Conservation (phyloP, 2,113 vertebrate genomes). For the Gobius niger region DNA sequence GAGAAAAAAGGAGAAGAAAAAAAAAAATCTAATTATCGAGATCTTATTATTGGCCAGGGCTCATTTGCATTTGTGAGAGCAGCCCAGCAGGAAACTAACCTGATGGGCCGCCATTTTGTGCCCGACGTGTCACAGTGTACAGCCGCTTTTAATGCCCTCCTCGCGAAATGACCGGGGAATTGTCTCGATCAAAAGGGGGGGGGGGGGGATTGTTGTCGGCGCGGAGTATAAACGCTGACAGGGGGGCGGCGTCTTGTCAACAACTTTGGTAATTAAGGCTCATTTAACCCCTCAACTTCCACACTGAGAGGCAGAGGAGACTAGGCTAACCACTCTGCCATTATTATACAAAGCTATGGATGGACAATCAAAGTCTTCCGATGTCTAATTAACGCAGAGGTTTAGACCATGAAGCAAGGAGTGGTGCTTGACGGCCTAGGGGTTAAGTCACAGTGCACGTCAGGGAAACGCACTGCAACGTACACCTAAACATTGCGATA, state of each 20-base stretch:
- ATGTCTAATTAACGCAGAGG: too few species aligned
- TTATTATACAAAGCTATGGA: too few species aligned
- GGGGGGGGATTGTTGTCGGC: not conserved
- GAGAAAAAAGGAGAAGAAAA: constrained; percentile 53
- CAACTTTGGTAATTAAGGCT: not conserved
- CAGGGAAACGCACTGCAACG: too few species aligned
- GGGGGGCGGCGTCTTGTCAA: not conserved
- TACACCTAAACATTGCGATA: too few species aligned
- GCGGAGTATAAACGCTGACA: not conserved
- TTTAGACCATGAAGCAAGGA: too few species aligned
- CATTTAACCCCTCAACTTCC: too few species aligned
- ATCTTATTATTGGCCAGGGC: constrained; percentile 73
- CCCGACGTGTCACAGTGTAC: constrained; percentile 42
- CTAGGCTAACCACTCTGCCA: too few species aligned
- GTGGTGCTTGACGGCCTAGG: too few species aligned
- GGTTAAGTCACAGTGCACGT: too few species aligned
- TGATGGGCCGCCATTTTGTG: constrained; percentile 72
- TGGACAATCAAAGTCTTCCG: too few species aligned
- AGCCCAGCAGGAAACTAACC: constrained; percentile 62
- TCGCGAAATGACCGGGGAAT: constrained; percentile 53
- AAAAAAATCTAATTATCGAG: constrained; percentile 77
- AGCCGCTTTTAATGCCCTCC: constrained; percentile 40
- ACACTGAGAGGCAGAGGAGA: too few species aligned
- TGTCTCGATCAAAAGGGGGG: not conserved
- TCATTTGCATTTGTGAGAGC: constrained; percentile 75